A percentile compares a stretch with the other conserved stretches of the same genome.
phyloP scores from a whole-genome alignment of 2,797 vertebrate genomes.

The Catharus ustulatus region DNA sequence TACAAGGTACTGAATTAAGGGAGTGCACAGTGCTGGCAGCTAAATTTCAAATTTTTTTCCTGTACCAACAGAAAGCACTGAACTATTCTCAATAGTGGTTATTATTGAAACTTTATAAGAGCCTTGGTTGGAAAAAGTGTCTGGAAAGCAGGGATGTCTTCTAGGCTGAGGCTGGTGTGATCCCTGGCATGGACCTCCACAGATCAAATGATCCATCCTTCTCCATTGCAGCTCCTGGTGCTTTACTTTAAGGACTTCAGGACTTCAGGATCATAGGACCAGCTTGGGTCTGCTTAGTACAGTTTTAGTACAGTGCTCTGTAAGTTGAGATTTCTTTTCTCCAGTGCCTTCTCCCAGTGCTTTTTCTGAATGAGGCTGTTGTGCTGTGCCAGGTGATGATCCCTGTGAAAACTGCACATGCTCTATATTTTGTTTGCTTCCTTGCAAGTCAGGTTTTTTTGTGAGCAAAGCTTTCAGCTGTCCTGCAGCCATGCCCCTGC shows the following conservation, averaged over 20 bases:
- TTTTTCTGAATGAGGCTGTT: background rate
- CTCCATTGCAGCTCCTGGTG: background rate
- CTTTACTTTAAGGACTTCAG: background rate
- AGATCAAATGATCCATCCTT: background rate
- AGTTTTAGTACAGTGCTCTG: background rate
- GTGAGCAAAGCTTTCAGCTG: background rate
- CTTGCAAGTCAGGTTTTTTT: background rate
- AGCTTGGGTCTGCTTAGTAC: background rate
- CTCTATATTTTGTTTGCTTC: background rate
- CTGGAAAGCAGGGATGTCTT: background rate
- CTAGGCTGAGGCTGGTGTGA: background rate
- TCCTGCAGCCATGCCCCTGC: accelerated
- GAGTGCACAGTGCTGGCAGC: background rate
- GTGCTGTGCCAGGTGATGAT: background rate
- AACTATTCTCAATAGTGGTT: background rate
- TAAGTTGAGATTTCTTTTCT: background rate
- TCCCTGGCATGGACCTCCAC: background rate
- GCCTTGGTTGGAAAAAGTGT: background rate
- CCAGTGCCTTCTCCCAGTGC: background rate
- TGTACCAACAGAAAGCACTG: background rate
- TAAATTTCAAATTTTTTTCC: background rate
- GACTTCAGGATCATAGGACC: background rate
- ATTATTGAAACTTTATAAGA: background rate
- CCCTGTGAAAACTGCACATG: background rate
- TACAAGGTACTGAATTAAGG: background rate